Evolutionary conservation across 2,888 invertebrate genomes (phyloP).

Genomic region (Dryadula phaetusa): DNA sequence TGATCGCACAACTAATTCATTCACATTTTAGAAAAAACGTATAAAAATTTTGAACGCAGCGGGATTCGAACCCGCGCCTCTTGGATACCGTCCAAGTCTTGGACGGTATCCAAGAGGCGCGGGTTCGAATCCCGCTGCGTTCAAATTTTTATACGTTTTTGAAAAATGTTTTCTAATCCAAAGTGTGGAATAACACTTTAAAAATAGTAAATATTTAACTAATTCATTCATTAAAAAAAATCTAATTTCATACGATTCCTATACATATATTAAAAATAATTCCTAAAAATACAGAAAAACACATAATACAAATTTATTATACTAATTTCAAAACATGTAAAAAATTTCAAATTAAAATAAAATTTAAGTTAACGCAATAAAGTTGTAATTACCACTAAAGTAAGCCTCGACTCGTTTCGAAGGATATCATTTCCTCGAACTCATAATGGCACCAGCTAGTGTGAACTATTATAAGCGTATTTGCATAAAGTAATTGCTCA

Average conservation of each 20-base stretch:
- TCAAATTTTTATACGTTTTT: too few relatives aligned
- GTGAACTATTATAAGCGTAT: constrained; percentile 44
- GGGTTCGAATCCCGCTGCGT: too few relatives aligned
- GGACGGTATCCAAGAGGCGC: too few relatives aligned
- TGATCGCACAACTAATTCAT: too few relatives aligned
- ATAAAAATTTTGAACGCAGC: too few relatives aligned
- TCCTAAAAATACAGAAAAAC: background rate
- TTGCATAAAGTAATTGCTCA: constrained; percentile 42
- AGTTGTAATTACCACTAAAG: constrained; percentile 28
- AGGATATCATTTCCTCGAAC: constrained; percentile 47
- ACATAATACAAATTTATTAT: background rate
- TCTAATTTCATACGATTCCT: background rate
- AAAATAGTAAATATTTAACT: too few relatives aligned
- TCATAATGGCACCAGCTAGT: constrained; percentile 41
- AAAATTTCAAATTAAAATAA: background rate
- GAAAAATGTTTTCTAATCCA: too few relatives aligned
- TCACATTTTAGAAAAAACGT: too few relatives aligned
- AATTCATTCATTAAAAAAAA: too few relatives aligned
- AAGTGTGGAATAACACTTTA: too few relatives aligned
- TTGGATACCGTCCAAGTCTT: too few relatives aligned
- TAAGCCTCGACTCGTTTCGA: constrained; percentile 39
- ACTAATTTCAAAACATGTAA: background rate
- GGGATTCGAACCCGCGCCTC: too few relatives aligned
- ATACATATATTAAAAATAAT: constrained; percentile 2
- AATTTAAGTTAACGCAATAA: constrained; percentile 4